These are phyloP conservation scores for Drosophila anomelani DNA, from an alignment of 2,888 invertebrate species.

Conservation along the genomic window DNA sequence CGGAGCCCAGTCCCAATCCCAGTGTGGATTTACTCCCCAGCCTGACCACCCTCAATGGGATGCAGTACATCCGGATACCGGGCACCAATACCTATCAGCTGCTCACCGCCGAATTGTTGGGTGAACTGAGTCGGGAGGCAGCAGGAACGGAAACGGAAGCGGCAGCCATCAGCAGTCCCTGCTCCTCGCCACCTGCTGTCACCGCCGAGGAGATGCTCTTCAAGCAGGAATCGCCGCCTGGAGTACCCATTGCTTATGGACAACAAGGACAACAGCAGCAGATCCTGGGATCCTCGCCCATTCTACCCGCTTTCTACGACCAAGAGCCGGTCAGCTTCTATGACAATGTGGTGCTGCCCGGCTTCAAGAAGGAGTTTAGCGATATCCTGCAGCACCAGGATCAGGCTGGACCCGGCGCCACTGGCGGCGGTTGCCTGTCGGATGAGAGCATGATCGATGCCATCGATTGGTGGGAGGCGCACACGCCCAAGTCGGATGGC, in stretches of 20 bases:
- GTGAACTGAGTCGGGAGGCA: conserved; percentile 57
- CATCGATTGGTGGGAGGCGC: conserved; percentile 86
- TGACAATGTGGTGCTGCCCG: conserved; percentile 70
- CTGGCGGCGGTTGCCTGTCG: conserved; percentile 76
- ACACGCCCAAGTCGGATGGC: conserved; percentile 83
- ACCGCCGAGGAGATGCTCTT: conserved; percentile 82
- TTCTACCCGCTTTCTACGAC: conserved; percentile 74
- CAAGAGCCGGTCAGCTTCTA: conserved; percentile 68
- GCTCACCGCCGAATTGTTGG: conserved; percentile 86
- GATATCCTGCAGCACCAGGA: conserved; percentile 84
- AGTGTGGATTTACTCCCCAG: conserved; percentile 83
- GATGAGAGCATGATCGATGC: conserved; percentile 86
- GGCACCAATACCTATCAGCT: conserved; percentile 88
- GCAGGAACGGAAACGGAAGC: conserved; percentile 29
- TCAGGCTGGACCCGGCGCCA: conserved; percentile 32
- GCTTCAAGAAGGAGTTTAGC: conserved; percentile 81
- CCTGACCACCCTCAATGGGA: conserved; percentile 84
- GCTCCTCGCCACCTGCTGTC: conserved; percentile 76
- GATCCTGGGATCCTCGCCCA: conserved; percentile 56
- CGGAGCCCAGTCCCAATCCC: neutral
- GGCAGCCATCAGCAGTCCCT: conserved; percentile 45
- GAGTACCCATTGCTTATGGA: neutral
- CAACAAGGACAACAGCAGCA: conserved; percentile 50
- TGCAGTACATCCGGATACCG: conserved; percentile 87
- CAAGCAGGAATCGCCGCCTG: conserved; percentile 47